Conservation (phyloP, 2,797 vertebrate species). For the Acanthurus tractus region DNA sequence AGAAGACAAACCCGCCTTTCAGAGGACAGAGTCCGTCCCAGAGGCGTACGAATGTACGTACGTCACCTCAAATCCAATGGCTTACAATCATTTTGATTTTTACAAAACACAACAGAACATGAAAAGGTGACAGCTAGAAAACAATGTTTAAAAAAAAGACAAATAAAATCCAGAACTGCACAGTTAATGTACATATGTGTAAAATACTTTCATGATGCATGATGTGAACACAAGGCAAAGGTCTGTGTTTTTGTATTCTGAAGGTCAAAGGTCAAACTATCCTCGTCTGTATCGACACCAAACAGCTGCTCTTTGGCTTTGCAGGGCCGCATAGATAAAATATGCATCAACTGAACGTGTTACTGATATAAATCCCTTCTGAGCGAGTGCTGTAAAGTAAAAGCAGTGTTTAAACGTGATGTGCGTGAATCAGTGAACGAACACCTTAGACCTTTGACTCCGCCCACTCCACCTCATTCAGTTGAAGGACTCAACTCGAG, state of each 20-base stretch:
- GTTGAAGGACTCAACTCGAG: too few species aligned
- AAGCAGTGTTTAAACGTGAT: slow-evolving; percentile 18
- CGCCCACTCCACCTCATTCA: too few species aligned
- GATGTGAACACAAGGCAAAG: slow-evolving; percentile 31
- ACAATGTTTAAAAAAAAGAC: slow-evolving; percentile 16
- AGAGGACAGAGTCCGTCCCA: slow-evolving; percentile 23
- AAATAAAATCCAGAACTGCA: slow-evolving; percentile 9
- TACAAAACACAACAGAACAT: slow-evolving; percentile 28
- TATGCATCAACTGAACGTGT: background rate
- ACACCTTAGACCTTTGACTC: too few species aligned
- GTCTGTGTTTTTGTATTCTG: slow-evolving; percentile 2
- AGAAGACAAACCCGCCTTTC: slow-evolving; percentile 38
- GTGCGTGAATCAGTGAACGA: background rate
- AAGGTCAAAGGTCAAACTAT: slow-evolving; percentile 34
- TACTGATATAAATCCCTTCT: slow-evolving; percentile 12
- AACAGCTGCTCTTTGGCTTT: slow-evolving; percentile 43
- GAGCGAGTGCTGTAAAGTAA: slow-evolving; percentile 1
- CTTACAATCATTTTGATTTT: slow-evolving; percentile 14
- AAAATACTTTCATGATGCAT: slow-evolving; percentile 55
- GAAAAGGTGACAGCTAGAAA: slow-evolving; percentile 2
- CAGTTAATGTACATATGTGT: slow-evolving; percentile 11
- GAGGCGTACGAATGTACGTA: slow-evolving; percentile 1
- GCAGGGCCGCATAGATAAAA: background rate
- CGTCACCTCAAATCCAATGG: slow-evolving; percentile 20
- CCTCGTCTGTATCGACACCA: slow-evolving; percentile 1